A percentile compares a stretch with the other conserved stretches of the same genome.
phyloP scores from a whole-genome alignment of 2,797 vertebrate genomes.

The Eospalax fontanierii region DNA sequence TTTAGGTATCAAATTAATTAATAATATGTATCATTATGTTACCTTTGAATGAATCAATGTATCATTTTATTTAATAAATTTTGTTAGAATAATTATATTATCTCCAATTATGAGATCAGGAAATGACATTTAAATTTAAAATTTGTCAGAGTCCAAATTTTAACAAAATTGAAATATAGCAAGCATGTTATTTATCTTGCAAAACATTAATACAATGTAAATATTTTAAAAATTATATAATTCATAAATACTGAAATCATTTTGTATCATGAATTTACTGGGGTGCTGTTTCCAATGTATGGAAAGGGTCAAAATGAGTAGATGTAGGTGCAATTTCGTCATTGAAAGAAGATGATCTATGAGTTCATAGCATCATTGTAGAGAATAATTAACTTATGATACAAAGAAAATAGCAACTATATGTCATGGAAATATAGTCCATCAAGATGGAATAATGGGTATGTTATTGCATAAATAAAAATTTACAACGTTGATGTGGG shows the following conservation, averaged over 20 bases:
- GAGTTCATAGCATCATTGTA: background rate
- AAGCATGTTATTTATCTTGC: background rate
- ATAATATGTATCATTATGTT: background rate
- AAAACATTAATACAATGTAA: background rate
- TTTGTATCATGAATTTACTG: background rate
- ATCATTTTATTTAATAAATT: background rate
- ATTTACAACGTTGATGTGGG: background rate
- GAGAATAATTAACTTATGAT: conserved; percentile 1
- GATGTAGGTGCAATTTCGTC: background rate
- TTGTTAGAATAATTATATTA: background rate
- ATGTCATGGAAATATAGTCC: background rate
- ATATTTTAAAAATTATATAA: no score
- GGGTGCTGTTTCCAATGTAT: background rate
- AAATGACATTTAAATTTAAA: conserved; percentile 3
- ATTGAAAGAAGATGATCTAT: background rate
- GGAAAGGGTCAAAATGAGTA: background rate
- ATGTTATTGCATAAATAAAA: background rate
- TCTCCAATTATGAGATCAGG: background rate
- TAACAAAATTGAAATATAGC: background rate
- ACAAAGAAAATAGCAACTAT: no score
- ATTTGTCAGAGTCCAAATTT: background rate
- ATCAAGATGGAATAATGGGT: background rate
- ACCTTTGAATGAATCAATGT: background rate
- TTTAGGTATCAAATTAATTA: background rate
- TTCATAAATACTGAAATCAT: no score